phyloP scores from a whole-genome alignment of 2,113 vertebrate species.

The Tychaedon coryphoeus region DNA sequence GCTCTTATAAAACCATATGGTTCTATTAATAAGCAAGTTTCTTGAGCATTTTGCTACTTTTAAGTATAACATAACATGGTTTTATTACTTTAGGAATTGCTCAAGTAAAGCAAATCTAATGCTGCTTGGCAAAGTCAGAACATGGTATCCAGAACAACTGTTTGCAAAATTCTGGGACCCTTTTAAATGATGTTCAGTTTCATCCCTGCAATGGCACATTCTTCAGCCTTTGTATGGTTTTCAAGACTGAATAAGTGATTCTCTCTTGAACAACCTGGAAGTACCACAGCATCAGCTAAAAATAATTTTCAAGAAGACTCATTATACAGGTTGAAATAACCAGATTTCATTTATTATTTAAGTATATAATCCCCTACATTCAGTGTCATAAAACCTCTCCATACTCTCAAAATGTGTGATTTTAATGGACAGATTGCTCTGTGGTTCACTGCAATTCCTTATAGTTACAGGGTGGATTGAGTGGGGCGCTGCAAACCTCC shows the following conservation, averaged over 20 bases:
- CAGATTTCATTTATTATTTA: neutral
- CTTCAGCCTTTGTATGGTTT: neutral
- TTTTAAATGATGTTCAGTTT: neutral
- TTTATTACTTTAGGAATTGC: neutral
- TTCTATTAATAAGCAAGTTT: neutral
- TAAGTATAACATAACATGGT: neutral
- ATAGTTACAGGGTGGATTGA: neutral
- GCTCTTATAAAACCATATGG: neutral
- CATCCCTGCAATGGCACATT: neutral
- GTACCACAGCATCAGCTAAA: neutral
- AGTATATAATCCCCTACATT: neutral
- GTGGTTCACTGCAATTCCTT: neutral
- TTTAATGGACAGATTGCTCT: neutral
- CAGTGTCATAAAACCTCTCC: neutral
- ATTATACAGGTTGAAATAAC: neutral
- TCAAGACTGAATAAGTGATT: neutral
- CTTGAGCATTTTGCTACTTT: neutral
- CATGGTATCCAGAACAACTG: accelerated
- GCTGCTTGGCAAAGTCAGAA: neutral
- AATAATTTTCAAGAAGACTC: neutral
- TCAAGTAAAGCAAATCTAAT: neutral
- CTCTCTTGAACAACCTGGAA: neutral
- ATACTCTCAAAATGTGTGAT: neutral
- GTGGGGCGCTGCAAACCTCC: neutral
- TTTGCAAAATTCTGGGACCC: neutral